Percentiles rank a stretch among this genome's conserved stretches.
phyloP scores from a whole-genome alignment of 2,888 invertebrate genomes.

The Eilema griseolum region DNA sequence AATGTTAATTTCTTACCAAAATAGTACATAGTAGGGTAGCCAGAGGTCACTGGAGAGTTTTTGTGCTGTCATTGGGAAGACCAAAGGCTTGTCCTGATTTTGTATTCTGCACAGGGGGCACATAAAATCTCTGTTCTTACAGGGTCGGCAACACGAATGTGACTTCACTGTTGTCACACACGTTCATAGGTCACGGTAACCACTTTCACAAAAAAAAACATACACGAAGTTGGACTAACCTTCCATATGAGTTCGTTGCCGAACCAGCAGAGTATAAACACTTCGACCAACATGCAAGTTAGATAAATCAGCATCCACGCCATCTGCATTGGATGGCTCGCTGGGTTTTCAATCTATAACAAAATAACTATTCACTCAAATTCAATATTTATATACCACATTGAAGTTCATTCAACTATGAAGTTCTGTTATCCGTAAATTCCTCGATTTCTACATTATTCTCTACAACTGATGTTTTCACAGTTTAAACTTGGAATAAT shows the following conservation, averaged over 20 bases:
- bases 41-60: too few relatives aligned
- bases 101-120: too few relatives aligned
- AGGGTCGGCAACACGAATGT: too few relatives aligned
- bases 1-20: not conserved
- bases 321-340: slow-evolving; percentile 80
- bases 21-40: too few relatives aligned
- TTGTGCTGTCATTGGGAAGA: too few relatives aligned
- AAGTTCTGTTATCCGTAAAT: not conserved
- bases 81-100: too few relatives aligned
- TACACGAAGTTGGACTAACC: slow-evolving; percentile 53
- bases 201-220: not conserved
- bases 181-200: too few relatives aligned
- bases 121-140: too few relatives aligned
- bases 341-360: slow-evolving; percentile 80
- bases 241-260: slow-evolving; percentile 83
- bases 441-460: not conserved
- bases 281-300: slow-evolving; percentile 83
- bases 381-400: not conserved
- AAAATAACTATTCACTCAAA: slow-evolving; percentile 36
- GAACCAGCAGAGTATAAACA: slow-evolving; percentile 84
- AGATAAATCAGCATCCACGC: slow-evolving; percentile 83
- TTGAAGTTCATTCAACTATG: slow-evolving; percentile 25
- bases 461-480: not conserved
- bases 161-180: too few relatives aligned
- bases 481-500: not conserved